Percentiles rank a stretch among this genome's conserved stretches.
Evolutionary conservation across 2,113 vertebrate genomes (phyloP).

Genomic region (Eleginops maclovinus): DNA sequence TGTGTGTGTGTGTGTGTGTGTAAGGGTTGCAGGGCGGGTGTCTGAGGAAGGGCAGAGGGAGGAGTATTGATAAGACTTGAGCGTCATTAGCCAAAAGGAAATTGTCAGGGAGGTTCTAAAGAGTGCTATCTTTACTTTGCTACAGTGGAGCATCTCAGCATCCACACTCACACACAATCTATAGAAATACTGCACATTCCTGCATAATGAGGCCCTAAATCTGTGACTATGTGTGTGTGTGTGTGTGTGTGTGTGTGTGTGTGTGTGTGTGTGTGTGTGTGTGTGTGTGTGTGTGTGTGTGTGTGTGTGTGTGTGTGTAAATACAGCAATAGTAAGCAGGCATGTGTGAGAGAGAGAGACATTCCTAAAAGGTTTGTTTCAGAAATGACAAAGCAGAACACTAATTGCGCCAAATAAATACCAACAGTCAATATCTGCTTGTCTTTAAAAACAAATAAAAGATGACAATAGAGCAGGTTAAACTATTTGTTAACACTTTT

Average conservation of each 20-base stretch:
- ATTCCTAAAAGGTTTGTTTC: not conserved
- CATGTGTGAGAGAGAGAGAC: slow-evolving; percentile 46
- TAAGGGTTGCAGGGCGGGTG: slow-evolving; percentile 12
- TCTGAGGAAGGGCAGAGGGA: slow-evolving; percentile 41
- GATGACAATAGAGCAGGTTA: not conserved
- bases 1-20: too few species aligned
- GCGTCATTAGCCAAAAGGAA: slow-evolving; percentile 75
- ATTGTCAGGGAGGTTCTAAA: slow-evolving; percentile 79
- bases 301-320: slow-evolving; percentile 59
- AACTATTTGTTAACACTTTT: too few species aligned
- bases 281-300: slow-evolving; percentile 48
- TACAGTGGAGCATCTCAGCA: slow-evolving; percentile 55
- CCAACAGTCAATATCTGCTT: not conserved
- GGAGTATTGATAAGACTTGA: slow-evolving; percentile 67
- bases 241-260: slow-evolving; percentile 53
- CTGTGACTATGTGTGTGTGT: slow-evolving; percentile 44
- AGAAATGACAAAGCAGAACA: not conserved
- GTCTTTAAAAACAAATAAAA: not conserved
- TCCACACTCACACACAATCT: slow-evolving; percentile 73
- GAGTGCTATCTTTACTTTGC: slow-evolving; percentile 70
- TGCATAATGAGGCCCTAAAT: slow-evolving; percentile 73
- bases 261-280: slow-evolving; percentile 36
- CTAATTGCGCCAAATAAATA: slow-evolving; percentile 19
- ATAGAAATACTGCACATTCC: slow-evolving; percentile 76
- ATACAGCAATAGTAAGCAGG: slow-evolving; percentile 61